Percentiles rank a stretch among this genome's conserved stretches.
These are phyloP conservation scores for Cydia fagiglandana DNA, from an alignment of 1,140 invertebrate species.

Conservation along the genomic window DNA sequence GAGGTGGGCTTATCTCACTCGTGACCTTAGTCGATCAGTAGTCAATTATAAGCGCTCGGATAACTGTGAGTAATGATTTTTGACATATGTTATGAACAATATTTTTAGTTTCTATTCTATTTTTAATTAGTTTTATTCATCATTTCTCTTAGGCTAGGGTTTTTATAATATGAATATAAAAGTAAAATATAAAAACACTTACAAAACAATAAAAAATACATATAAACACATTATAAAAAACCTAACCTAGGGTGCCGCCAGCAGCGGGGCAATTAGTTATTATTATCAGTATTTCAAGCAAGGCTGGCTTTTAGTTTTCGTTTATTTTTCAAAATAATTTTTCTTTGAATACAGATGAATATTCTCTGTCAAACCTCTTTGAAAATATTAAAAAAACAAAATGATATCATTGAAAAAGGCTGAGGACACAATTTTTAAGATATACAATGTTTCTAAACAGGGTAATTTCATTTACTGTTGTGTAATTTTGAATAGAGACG, in stretches of 20 bases:
- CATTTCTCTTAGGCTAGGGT: no score
- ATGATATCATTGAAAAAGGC: conserved; percentile 76
- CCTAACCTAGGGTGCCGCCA: no score
- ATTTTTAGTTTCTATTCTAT: neutral
- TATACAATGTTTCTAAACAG: conserved; percentile 78
- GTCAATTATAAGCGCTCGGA: neutral
- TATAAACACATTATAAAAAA: no score
- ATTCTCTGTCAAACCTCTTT: conserved; percentile 51
- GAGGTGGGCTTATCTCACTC: neutral
- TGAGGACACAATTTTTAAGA: conserved; percentile 76
- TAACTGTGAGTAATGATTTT: conserved; percentile 4
- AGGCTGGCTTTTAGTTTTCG: conserved; percentile 32
- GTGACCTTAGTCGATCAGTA: neutral
- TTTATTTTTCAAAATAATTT: conserved; percentile 27
- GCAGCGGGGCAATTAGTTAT: neutral
- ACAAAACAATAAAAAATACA: no score
- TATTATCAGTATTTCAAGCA: conserved; percentile 30
- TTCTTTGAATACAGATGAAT: conserved; percentile 29
- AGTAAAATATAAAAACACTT: no score
- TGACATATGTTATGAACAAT: neutral
- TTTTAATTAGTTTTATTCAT: no score
- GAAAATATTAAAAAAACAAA: conserved; percentile 61
- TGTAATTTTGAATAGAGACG: conserved; percentile 66
- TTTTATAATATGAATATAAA: no score
- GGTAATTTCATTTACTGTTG: conserved; percentile 77